A percentile compares a stretch with the other conserved stretches of the same genome.
These are phyloP conservation scores for Drosophila elegans DNA, from an alignment of 1,140 invertebrate species.

Conservation along the genomic window DNA sequence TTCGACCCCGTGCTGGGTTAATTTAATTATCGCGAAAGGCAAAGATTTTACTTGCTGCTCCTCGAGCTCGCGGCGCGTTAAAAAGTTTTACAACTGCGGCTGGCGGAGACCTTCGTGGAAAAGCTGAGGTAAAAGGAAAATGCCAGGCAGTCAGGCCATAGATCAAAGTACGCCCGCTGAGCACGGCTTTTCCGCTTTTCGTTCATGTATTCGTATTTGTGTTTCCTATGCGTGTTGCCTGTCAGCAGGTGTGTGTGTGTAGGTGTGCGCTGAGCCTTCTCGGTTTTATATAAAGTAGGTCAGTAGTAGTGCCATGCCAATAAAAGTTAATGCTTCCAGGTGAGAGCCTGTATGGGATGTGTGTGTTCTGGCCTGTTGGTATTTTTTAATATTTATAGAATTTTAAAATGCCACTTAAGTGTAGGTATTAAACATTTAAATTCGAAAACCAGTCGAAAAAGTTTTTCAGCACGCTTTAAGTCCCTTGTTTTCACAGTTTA, in stretches of 20 bases:
- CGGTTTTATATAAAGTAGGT: conserved; percentile 72
- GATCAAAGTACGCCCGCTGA: conserved; percentile 72
- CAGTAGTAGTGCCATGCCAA: conserved; percentile 75
- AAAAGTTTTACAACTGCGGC: conserved; percentile 32
- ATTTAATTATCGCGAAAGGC: conserved; percentile 74
- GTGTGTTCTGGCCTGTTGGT: conserved; percentile 64
- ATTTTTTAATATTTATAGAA: conserved; percentile 83
- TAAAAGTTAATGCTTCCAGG: conserved; percentile 74
- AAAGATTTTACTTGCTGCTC: conserved; percentile 66
- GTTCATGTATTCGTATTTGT: conserved; percentile 27
- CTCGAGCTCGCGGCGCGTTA: conserved; percentile 6
- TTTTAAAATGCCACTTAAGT: conserved; percentile 73
- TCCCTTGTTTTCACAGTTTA: conserved; percentile 13
- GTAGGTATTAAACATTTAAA: conserved; percentile 71
- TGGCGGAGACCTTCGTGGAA: conserved; percentile 50
- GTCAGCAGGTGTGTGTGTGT: conserved; percentile 65
- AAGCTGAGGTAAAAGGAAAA: conserved; percentile 29
- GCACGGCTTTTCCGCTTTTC: conserved; percentile 34
- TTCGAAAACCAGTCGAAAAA: conserved; percentile 8
- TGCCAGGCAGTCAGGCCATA: conserved; percentile 52
- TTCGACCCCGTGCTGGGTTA: conserved; percentile 59
- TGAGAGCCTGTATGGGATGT: conserved; percentile 27
- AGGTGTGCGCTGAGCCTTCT: conserved; percentile 32
- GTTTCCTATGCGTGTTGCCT: conserved; percentile 36
- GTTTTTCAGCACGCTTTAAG: conserved; percentile 9